Conservation (phyloP, 1,140 invertebrate species). For the Hestina assimilis region DNA sequence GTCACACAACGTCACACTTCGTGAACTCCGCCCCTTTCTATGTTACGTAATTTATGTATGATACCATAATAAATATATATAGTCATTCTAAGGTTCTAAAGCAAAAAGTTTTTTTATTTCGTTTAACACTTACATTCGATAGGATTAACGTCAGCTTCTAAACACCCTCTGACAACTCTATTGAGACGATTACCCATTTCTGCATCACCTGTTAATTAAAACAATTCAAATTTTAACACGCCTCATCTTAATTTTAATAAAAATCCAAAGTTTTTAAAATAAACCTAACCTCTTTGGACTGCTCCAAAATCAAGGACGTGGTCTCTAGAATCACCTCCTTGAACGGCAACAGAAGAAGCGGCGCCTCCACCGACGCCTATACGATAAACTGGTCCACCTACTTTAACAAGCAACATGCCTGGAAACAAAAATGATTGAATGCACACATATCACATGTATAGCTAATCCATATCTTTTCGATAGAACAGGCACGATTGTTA, state of each 20-base stretch:
- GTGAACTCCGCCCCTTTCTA: no score
- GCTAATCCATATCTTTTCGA: no score
- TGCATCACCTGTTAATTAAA: slow-evolving; percentile 84
- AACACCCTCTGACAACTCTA: slow-evolving; percentile 93
- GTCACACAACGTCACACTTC: no score
- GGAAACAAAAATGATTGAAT: no score
- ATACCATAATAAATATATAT: no score
- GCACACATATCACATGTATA: no score
- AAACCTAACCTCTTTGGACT: slow-evolving; percentile 90
- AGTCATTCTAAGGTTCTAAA: no score
- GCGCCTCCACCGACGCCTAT: slow-evolving; percentile 98
- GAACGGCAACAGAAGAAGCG: slow-evolving; percentile 96
- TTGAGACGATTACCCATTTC: slow-evolving; percentile 99
- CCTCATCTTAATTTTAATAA: not conserved
- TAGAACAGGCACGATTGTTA: no score
- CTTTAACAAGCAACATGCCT: slow-evolving; percentile 94
- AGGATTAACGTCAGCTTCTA: slow-evolving; percentile 92
- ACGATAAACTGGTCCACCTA: slow-evolving; percentile 97
- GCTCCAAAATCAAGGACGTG: slow-evolving; percentile 95
- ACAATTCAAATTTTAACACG: not conserved
- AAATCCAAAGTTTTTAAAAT: not conserved
- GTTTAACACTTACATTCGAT: slow-evolving; percentile 84
- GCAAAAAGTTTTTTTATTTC: not conserved
- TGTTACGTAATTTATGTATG: no score
- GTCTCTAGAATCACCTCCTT: slow-evolving; percentile 92